Evolutionary conservation across 2,113 vertebrate genomes (phyloP), one percentile per base, ranked within the genome.

Genomic region (Oreocharis arfaki): DNA sequence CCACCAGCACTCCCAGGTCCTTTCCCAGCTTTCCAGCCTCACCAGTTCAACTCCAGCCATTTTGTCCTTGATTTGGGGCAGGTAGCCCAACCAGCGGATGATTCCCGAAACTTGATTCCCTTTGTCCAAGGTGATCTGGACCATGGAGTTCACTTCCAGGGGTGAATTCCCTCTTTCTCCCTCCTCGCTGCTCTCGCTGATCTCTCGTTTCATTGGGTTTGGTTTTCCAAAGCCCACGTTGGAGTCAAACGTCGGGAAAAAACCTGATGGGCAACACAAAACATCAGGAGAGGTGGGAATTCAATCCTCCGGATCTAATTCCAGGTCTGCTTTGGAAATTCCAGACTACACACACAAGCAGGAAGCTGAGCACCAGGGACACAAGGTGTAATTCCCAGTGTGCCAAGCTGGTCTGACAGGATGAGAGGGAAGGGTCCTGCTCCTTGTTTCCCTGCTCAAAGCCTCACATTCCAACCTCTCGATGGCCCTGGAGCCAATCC

Each of bases 41-140:
- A 99, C 99, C 98, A 99, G 96, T 75, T 99, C 99, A 2, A 99
- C 96, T 50, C 99, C 99, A 16, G 97, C 98, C 97, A 97, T 98
- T 49, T 47, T 71, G 7, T 96, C 96, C 10, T 46, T 22, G 10
- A 57, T 86, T 1, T 76, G 93, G 3, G 97, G 97, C 50, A 99
- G 68, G 39, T 8, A 75, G 6, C 99, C 99, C 53, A 98, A 95
- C 99, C 99, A 99, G 46, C 98, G 98, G 90, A 99, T 98, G 27
- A 97, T 99, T 84, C 98, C 99, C 0, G 97, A 98, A 6, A 91
- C 60, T 11, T 84, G 94, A 13, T 85, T 94, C 11, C 97, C 97
- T 10, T n/a, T 37, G 11, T 39, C 94, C 83, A 98, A 57, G 18
- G 95, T 89, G 81, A 99, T 98, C 96, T 98, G 98, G 19, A 99